Percentiles rank a stretch among this genome's conserved stretches.
phyloP scores from a whole-genome alignment of 2,797 vertebrate genomes.

The Sphenopsis melanotis region DNA sequence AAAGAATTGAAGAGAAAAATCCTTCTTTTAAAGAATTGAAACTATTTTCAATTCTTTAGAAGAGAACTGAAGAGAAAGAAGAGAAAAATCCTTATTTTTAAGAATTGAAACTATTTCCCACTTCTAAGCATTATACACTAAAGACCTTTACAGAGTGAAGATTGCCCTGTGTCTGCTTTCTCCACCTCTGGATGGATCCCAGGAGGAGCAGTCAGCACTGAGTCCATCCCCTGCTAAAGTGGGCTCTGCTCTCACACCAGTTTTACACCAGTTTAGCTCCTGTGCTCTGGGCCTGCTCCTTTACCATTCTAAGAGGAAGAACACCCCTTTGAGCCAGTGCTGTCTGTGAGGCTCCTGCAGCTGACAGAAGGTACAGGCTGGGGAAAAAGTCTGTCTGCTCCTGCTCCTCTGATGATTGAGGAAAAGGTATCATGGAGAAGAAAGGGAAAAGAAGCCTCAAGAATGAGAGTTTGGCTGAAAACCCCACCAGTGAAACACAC shows the following conservation, averaged over 20 bases:
- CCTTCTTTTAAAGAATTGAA: background rate
- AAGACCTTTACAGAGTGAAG: background rate
- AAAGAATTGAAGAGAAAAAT: background rate
- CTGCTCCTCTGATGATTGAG: background rate
- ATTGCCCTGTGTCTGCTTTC: background rate
- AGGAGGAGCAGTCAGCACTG: background rate
- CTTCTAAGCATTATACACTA: background rate
- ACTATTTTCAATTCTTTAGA: background rate
- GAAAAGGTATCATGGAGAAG: conserved; percentile 10
- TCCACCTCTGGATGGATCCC: background rate
- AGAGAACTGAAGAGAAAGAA: background rate
- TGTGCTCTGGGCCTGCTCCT: background rate
- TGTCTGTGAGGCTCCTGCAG: background rate
- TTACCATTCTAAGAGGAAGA: background rate
- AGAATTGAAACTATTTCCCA: background rate
- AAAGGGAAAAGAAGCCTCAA: conserved; percentile 8
- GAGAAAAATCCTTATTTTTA: background rate
- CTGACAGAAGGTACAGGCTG: background rate
- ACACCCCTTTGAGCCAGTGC: rapidly evolving
- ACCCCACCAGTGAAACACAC: background rate
- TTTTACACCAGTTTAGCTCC: background rate
- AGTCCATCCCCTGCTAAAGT: background rate
- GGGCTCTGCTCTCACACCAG: background rate
- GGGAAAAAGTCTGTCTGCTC: background rate
- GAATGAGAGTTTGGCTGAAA: background rate